Evolutionary conservation across 2,888 invertebrate genomes (phyloP).

Genomic region (Noctuana brunneofusca): DNA sequence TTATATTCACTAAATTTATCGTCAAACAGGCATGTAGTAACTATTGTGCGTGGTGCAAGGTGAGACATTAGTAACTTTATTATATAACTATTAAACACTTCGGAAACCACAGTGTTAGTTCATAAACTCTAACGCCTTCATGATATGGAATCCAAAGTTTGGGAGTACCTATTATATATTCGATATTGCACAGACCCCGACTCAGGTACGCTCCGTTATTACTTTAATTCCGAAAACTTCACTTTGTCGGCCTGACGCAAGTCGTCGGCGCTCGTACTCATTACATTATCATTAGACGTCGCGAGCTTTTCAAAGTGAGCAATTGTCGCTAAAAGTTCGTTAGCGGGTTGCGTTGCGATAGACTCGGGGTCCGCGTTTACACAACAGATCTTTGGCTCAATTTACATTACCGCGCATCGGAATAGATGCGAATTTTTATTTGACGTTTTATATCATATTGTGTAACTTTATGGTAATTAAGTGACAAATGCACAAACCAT

Average conservation of each 20-base stretch:
- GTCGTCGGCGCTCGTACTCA: constrained; percentile 8
- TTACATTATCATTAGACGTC: constrained; percentile 24
- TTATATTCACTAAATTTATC: constrained; percentile 10
- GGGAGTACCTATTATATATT: constrained; percentile 22
- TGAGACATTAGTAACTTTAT: constrained; percentile 57
- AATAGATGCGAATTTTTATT: neutral
- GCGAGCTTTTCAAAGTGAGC: constrained; percentile 13
- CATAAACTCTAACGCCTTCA: constrained; percentile 10
- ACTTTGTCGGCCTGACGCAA: constrained; percentile 5
- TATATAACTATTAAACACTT: constrained; percentile 39
- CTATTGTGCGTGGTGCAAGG: constrained; percentile 72
- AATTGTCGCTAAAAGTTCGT: constrained; percentile 8
- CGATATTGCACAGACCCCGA: constrained; percentile 24
- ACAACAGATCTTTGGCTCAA: neutral
- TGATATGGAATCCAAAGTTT: constrained; percentile 39
- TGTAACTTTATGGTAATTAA: too few relatives aligned
- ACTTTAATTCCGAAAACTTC: constrained; percentile 17
- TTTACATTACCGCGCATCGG: neutral
- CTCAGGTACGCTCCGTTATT: constrained; percentile 5
- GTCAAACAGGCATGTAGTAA: constrained; percentile 32
- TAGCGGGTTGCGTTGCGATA: neutral
- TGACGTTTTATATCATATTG: too few relatives aligned
- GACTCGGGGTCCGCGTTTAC: constrained; percentile 8
- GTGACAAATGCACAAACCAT: too few relatives aligned
- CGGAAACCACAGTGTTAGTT: constrained; percentile 44